Percentiles rank a stretch among this genome's conserved stretches.
Evolutionary conservation across 1,140 invertebrate species (phyloP).

Genomic region (Drosophila nannoptera): DNA sequence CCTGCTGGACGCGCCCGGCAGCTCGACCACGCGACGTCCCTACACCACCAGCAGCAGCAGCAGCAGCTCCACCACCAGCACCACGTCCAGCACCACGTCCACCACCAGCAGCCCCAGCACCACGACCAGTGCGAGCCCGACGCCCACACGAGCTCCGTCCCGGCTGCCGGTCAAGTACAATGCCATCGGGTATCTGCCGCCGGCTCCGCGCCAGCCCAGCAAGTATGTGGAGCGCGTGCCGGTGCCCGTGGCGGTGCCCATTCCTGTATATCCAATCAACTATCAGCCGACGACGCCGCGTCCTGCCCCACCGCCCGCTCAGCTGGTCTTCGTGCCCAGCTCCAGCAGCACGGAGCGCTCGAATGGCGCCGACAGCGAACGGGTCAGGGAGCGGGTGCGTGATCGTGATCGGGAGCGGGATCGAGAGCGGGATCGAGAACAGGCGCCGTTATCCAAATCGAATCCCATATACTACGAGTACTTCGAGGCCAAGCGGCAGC

Average conservation of each 20-base stretch:
- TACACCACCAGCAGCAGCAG: constrained; percentile 10
- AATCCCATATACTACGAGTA: constrained; percentile 79
- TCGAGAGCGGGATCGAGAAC: constrained; percentile 20
- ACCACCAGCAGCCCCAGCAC: constrained; percentile 15
- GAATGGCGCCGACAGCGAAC: neutral
- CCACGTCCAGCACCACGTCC: constrained; percentile 16
- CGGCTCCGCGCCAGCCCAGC: constrained; percentile 17
- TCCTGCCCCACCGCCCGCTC: constrained; percentile 11
- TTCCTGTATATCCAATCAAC: constrained; percentile 70
- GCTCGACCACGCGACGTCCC: constrained; percentile 69
- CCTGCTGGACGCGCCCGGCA: constrained; percentile 44
- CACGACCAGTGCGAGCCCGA: constrained; percentile 14
- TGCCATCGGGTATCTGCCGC: constrained; percentile 47
- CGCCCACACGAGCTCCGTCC: constrained; percentile 13
- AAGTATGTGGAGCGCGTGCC: constrained; percentile 68
- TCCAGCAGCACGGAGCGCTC: constrained; percentile 44
- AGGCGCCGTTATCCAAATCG: constrained; percentile 60
- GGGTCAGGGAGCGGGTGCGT: constrained; percentile 7
- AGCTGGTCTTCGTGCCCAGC: constrained; percentile 65
- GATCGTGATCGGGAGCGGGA: constrained; percentile 28
- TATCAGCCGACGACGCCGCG: constrained; percentile 49
- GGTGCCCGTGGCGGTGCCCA: constrained; percentile 69
- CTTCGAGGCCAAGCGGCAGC: constrained; percentile 74
- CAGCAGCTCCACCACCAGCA: constrained; percentile 23
- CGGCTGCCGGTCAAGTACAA: constrained; percentile 54